Conservation (phyloP, 2,888 invertebrate genomes). For the Lycia hirtaria region DNA sequence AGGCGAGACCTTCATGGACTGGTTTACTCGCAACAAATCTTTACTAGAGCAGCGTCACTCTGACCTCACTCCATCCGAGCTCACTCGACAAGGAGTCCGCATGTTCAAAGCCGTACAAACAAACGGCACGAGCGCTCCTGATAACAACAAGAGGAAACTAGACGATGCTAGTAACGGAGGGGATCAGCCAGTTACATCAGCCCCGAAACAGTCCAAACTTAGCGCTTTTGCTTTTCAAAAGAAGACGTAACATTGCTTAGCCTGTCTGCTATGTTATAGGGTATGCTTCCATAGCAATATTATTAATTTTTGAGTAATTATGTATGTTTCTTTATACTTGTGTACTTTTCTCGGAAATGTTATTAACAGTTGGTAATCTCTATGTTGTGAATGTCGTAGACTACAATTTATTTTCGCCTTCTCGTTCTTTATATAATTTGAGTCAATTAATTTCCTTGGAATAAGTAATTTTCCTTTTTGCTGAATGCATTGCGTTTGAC, state of each 20-base stretch:
- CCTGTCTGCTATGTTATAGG: no score
- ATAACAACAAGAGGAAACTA: constrained; percentile 69
- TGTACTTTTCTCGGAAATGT: no score
- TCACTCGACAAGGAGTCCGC: constrained; percentile 83
- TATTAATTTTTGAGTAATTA: no score
- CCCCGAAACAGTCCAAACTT: constrained; percentile 79
- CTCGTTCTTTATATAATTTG: no score
- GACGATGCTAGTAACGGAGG: constrained; percentile 55
- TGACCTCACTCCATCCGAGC: constrained; percentile 78
- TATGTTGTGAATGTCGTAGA: no score
- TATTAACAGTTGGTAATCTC: no score
- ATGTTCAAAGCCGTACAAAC: constrained; percentile 77
- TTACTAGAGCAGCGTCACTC: constrained; percentile 84
- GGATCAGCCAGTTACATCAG: constrained; percentile 55
- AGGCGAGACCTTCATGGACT: constrained; percentile 85
- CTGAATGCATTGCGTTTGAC: no score
- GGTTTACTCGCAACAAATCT: constrained; percentile 86
- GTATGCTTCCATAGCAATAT: neutral
- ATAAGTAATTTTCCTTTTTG: no score
- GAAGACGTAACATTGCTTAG: constrained; percentile 1
- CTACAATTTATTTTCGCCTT: no score
- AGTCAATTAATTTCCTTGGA: no score
- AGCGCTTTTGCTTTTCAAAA: constrained; percentile 78
- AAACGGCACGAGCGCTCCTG: constrained; percentile 37
- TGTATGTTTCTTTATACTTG: no score